Evolutionary conservation across 64 coral and sea anemone species (phyloP), one percentile per base, ranked within the genome.

Genomic region (Montipora foliosa): DNA sequence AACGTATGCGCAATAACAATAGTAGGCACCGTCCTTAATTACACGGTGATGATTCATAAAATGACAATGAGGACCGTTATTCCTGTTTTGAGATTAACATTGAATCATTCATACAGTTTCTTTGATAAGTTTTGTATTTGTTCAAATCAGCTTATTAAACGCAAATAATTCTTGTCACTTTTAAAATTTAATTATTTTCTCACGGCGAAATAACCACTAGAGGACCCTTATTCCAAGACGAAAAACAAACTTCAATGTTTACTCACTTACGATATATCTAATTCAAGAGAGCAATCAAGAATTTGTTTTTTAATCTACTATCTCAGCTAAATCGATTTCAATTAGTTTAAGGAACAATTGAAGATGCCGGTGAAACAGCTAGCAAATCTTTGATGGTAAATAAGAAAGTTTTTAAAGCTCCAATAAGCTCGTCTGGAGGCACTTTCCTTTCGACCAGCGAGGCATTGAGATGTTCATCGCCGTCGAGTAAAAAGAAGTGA

Each of bases 231-330:
- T 47, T 49, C 44, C 57, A 37, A 67, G 14, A 69, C 67, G 47
- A 68, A 69, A 84, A 84, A 37, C 37, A 84, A 84, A 84, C 57
- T 64, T 37, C 37, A 37, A 37, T 84, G 61, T 84, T 84, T 62
- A 48, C 60, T n/a, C 37, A 84, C 29, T 13, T 67, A 20, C 19
- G n/a, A 68, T 16, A n/a, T 8, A 47, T 84, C 29, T 46, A 84
- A 84, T 48, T 64, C 44, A 45, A 84, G 15, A 45, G 10, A 67
- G 6, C 81, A 17, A 45, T 47, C 46, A 5, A 47, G 1, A 13
- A 3, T 15, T n/a, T 19, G 5, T 49, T 84, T 82, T 37, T 69
- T 84, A 84, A 84, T 84, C 37, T 68, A 21, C 25, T 84, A 67
- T 11, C 60, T 17, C 5, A n/a, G 16, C 12, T 15, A 47, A 84